Evolutionary conservation across 2,797 vertebrate genomes (phyloP), one percentile per base, ranked within the genome.

Genomic region (Falco novaeseelandiae): DNA sequence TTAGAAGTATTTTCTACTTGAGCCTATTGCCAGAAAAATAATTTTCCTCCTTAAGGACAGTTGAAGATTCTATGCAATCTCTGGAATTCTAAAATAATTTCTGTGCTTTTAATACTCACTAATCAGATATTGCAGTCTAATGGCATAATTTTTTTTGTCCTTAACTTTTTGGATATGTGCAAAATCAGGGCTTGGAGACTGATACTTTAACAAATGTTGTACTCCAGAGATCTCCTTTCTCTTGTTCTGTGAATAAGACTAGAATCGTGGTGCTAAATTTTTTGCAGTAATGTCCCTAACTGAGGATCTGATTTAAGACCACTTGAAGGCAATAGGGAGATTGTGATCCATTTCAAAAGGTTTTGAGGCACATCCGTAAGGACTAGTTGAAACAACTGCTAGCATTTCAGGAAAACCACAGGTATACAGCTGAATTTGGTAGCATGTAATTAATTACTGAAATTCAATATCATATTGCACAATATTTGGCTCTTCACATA

Each of bases 361-460:
- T 12, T 89, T 91, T 77, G 66, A 79, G 66, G 26, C 34, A 82
- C 42, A 90, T 16, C 63, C 55, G 61, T 66, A 42, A 72, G n/a
- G 15, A 73, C 55, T 51, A 9, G 15, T 62, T 90, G 77, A 73
- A 87, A 62, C 26, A 61, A 76, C 58, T 72, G 42, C 38, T 73
- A 22, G 40, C 58, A 55, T 66, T 90, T 92, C 86, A 91, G 63
- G 81, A 92, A 92, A 94, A 40, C 73, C 86, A 79, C 57, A 57
- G 48, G 62, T 82, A 55, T 22, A 30, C 14, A 74, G 89, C 59
- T 77, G 51, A 77, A 44, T 73, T 74, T 89, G 71, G 44, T 63
- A 91, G 46, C 46, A 21, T 58, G 36, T 61, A 71, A 81, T 90
- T 91, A 89, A 85, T 94, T 89, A 94, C 57, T 88, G 85, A 78